Conservation (phyloP, 2,888 invertebrate genomes). For the Drosophila paramelanica region DNA sequence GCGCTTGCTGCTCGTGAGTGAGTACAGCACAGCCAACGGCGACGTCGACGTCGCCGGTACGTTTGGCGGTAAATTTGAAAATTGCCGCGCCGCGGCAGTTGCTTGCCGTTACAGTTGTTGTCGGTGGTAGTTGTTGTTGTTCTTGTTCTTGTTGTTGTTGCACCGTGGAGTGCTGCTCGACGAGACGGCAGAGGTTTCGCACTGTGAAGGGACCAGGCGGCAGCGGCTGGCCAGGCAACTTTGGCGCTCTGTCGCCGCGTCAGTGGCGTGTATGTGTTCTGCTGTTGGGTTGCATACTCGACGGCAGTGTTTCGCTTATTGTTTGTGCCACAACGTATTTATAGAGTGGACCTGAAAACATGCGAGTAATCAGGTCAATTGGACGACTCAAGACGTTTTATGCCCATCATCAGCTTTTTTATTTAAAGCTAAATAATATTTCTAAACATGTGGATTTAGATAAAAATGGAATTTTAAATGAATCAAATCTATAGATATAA, state of each 20-base stretch:
- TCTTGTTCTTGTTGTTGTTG: background rate
- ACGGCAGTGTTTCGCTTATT: conserved; percentile 57
- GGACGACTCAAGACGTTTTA: conserved; percentile 38
- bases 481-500: background rate
- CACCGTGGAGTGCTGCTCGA: conserved; percentile 39
- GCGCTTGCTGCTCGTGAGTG: conserved; percentile 84
- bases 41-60: conserved; percentile 70
- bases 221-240: conserved; percentile 47
- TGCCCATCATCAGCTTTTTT: conserved; percentile 2
- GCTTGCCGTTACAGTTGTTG: conserved; percentile 46
- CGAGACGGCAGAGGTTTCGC: conserved; percentile 34
- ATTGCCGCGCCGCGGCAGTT: conserved; percentile 71
- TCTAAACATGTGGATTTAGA: background rate
- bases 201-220: conserved; percentile 16
- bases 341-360: conserved; percentile 67
- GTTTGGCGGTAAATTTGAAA: conserved; percentile 85
- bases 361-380: conserved; percentile 75
- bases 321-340: conserved; percentile 68
- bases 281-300: conserved; percentile 47
- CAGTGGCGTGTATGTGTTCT: conserved; percentile 34
- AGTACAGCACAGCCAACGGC: conserved; percentile 72
- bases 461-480: background rate
- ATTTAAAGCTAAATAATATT: background rate
- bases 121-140: conserved; percentile 45
- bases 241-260: conserved; percentile 44